These are phyloP conservation scores for Pagrus major DNA, from an alignment of 2,113 vertebrate species.

Conservation along the genomic window DNA sequence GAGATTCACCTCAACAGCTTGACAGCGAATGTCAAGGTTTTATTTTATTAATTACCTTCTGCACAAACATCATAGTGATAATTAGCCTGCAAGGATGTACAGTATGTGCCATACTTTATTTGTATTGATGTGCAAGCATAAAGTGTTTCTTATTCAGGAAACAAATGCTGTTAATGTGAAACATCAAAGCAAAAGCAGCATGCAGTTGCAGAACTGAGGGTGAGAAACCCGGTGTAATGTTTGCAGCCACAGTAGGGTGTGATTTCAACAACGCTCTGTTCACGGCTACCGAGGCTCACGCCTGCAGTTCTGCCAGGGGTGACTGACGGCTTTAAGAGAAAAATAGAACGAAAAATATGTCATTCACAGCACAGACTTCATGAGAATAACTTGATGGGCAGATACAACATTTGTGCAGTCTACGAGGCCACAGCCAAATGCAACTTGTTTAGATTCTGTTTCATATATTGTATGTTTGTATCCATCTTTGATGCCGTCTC, in stretches of 20 bases:
- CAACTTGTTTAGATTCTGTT: constrained; percentile 43
- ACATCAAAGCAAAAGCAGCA: constrained; percentile 56
- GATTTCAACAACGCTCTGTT: constrained; percentile 43
- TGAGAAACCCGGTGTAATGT: constrained; percentile 64
- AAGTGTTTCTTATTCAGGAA: constrained; percentile 25
- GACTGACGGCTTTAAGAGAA: constrained; percentile 25
- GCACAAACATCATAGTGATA: neutral
- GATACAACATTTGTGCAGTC: constrained; percentile 22
- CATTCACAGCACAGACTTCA: constrained; percentile 32
- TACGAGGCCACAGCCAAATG: constrained; percentile 1
- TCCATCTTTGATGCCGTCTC: constrained; percentile 44
- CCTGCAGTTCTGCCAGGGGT: constrained; percentile 56
- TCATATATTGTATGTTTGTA: constrained; percentile 31
- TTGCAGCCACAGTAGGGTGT: constrained; percentile 57
- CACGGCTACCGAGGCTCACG: constrained; percentile 36
- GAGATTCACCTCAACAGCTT: neutral
- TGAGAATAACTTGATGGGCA: constrained; percentile 30
- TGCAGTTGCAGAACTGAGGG: constrained; percentile 34
- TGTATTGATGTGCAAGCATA: neutral
- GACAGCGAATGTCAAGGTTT: neutral
- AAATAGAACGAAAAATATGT: constrained; percentile 30
- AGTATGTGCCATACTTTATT: constrained; percentile 1
- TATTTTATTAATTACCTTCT: neutral
- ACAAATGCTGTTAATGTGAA: constrained; percentile 49
- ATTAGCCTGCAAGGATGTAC: constrained; percentile 10